phyloP scores from a whole-genome alignment of 2,888 invertebrate species.

The Steromphala cineraria region DNA sequence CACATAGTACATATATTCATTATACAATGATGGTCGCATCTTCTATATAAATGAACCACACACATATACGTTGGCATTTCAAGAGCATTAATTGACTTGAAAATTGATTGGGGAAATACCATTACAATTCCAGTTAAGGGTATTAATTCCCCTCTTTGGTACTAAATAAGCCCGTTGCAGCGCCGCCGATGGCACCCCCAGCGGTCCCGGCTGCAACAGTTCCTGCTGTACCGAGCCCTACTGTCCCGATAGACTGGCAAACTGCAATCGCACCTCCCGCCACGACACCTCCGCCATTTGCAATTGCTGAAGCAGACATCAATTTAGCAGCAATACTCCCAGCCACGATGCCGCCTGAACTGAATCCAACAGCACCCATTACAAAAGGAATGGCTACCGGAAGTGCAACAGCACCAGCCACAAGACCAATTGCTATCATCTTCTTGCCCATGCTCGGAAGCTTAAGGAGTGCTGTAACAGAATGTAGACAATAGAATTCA shows the following conservation, averaged over 20 bases:
- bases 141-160: no score
- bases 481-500: no score
- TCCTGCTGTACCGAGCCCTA: neutral
- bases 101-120: no score
- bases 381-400: conserved; percentile 12
- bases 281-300: conserved; percentile 31
- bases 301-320: conserved; percentile 33
- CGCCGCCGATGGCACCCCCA: neutral
- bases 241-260: neutral
- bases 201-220: neutral
- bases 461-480: no score
- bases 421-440: neutral
- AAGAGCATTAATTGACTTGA: no score
- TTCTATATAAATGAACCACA: no score
- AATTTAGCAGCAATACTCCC: conserved; percentile 20
- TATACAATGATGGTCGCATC: no score
- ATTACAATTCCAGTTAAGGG: no score
- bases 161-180: no score
- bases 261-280: conserved; percentile 27
- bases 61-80: no score
- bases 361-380: conserved; percentile 21
- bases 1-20: no score
- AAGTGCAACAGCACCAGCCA: neutral
- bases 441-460: no score
- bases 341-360: conserved; percentile 12